Evolutionary conservation across 2,113 vertebrate species (phyloP).

Genomic region (Albula glossodonta): DNA sequence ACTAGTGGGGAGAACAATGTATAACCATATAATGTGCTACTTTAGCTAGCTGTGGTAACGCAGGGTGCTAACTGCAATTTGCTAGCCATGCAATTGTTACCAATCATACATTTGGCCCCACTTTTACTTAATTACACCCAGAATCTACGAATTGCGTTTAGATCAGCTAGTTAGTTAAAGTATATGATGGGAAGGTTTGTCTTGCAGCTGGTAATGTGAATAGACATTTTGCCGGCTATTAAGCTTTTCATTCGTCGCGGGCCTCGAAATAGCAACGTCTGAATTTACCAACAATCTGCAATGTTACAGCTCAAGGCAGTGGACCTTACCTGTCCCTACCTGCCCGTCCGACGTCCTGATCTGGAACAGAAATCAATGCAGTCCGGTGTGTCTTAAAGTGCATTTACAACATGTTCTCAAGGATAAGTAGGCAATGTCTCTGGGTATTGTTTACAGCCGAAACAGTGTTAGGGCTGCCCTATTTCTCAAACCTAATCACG

Average conservation of each 20-base stretch:
- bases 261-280: neutral
- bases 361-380: too few relatives aligned
- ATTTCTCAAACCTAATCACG: too few relatives aligned
- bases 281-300: neutral
- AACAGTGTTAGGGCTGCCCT: too few relatives aligned
- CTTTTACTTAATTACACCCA: neutral
- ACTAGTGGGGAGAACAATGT: conserved; percentile 25
- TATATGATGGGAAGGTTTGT: too few relatives aligned
- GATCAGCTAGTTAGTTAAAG: neutral
- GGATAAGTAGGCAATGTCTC: too few relatives aligned
- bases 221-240: neutral
- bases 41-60: neutral
- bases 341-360: too few relatives aligned
- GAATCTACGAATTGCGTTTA: neutral
- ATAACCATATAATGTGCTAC: conserved; percentile 38
- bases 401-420: too few relatives aligned
- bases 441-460: too few relatives aligned
- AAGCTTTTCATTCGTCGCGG: neutral
- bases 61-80: neutral
- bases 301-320: too few relatives aligned
- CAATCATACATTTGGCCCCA: neutral
- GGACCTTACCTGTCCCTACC: too few relatives aligned
- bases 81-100: neutral
- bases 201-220: neutral
- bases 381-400: too few relatives aligned